phyloP scores from a whole-genome alignment of 2,888 invertebrate species.

The Strigamia crassipes region DNA sequence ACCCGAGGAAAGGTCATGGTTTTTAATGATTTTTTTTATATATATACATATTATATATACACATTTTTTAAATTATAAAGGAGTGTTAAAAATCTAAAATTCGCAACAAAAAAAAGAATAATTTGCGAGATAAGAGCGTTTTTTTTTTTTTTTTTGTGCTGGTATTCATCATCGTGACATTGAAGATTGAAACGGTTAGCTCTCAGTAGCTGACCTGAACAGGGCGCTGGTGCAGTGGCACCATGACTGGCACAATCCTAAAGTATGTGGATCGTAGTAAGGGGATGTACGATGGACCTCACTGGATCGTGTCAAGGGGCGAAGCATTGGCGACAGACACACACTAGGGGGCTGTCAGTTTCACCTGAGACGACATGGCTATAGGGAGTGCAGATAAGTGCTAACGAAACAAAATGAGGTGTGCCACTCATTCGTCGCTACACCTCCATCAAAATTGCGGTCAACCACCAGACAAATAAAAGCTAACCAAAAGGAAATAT shows the following conservation, averaged over 20 bases:
- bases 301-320: constrained; percentile 15
- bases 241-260: constrained; percentile 5
- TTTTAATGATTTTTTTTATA: not conserved
- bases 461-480: not conserved
- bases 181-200: not conserved
- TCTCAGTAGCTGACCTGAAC: not conserved
- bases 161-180: not conserved
- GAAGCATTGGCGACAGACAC: constrained; percentile 6
- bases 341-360: constrained; percentile 26
- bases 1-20: not conserved
- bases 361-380: constrained; percentile 18
- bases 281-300: constrained; percentile 17
- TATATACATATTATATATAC: not conserved
- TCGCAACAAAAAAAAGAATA: no score
- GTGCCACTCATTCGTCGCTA: constrained; percentile 18
- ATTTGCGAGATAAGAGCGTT: not conserved
- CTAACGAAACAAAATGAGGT: constrained; percentile 6
- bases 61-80: not conserved
- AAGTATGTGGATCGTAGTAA: constrained; percentile 6
- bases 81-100: not conserved
- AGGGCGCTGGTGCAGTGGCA: not conserved
- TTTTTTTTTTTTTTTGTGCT: not conserved
- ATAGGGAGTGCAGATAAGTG: not conserved
- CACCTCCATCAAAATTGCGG: not conserved
- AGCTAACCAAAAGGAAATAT: not conserved